phyloP scores from a whole-genome alignment of 2,888 invertebrate genomes.

The Lobophora halterata region DNA sequence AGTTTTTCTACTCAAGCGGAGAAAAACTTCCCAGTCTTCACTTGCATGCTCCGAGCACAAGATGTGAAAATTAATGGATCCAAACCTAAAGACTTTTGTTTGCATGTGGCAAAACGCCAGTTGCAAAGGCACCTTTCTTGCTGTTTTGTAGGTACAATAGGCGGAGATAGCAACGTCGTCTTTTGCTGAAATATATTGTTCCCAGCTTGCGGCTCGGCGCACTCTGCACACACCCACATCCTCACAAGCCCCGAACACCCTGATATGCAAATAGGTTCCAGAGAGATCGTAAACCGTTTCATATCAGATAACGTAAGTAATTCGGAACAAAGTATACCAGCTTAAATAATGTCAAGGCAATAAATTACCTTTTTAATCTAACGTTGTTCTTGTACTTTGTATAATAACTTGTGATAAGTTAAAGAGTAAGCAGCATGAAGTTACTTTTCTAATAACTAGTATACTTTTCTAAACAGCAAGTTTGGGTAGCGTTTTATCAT shows the following conservation, averaged over 20 bases:
- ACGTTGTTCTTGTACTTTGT: constrained; percentile 24
- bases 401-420: constrained; percentile 24
- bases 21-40: constrained; percentile 14
- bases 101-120: constrained; percentile 51
- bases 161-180: constrained; percentile 62
- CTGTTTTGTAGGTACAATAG: constrained; percentile 59
- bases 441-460: too few species aligned
- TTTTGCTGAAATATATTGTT: constrained; percentile 69
- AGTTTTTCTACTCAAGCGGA: too few species aligned
- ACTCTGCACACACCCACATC: constrained; percentile 49
- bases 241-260: constrained; percentile 46
- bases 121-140: constrained; percentile 48
- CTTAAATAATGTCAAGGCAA: constrained; percentile 33
- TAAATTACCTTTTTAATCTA: constrained; percentile 34
- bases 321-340: constrained; percentile 56
- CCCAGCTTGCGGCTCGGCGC: constrained; percentile 51
- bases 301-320: constrained; percentile 70
- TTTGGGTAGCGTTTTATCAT: constrained; percentile 42
- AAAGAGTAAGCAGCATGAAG: constrained; percentile 10
- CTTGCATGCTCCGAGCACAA: constrained; percentile 12
- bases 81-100: constrained; percentile 28
- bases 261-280: constrained; percentile 73
- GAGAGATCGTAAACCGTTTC: constrained; percentile 70
- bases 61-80: constrained; percentile 16
- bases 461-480: constrained; percentile 19